Evolutionary conservation across 1,140 invertebrate genomes (phyloP).

Genomic region (Eurytemora carolleeae): DNA sequence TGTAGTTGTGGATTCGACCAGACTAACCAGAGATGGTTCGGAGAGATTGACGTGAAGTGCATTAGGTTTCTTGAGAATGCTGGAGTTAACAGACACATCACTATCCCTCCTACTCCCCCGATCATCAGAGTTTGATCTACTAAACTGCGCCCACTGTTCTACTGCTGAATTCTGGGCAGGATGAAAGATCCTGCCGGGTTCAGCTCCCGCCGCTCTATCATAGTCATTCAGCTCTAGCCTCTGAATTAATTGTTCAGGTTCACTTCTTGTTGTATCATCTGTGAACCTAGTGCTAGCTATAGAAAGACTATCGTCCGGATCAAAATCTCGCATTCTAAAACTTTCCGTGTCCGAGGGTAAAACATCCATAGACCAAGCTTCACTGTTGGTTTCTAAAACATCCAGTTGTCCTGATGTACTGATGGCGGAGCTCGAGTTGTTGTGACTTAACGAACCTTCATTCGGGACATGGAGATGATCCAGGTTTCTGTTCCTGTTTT

Average conservation of each 20-base stretch:
- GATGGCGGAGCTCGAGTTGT: background rate
- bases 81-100: constrained; percentile 1
- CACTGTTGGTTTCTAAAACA: constrained; percentile 70
- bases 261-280: background rate
- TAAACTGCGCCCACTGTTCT: constrained; percentile 13
- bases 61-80: constrained; percentile 7
- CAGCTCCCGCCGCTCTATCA: background rate
- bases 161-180: constrained; percentile 4
- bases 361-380: constrained; percentile 94
- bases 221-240: background rate
- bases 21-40: background rate
- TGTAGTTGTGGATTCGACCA: background rate
- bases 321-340: constrained; percentile 57
- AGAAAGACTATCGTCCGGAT: constrained; percentile 55
- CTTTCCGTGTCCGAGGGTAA: constrained; percentile 76
- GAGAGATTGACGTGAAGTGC: background rate
- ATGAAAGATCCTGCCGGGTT: background rate
- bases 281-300: constrained; percentile 38
- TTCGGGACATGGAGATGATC: background rate
- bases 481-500: too few species aligned
- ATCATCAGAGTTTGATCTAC: background rate
- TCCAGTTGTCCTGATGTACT: constrained; percentile 28
- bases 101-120: constrained; percentile 1
- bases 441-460: background rate
- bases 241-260: background rate